Evolutionary conservation across 2,797 vertebrate genomes (phyloP), one percentile per base, ranked within the genome.

Genomic region (Sebastes jordani): DNA sequence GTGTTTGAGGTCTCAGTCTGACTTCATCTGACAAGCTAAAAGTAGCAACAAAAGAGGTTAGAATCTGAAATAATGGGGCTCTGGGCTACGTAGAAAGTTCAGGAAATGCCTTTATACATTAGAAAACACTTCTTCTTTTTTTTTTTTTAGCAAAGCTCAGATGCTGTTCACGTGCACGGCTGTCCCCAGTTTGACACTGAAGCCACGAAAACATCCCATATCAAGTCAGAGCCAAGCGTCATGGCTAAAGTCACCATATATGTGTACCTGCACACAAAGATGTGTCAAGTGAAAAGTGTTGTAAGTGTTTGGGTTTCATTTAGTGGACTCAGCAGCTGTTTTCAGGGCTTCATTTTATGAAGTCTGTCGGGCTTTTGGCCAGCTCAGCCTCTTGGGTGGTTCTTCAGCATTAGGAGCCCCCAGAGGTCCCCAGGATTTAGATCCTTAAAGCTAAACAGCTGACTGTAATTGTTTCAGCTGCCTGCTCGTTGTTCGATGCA

Each of bases 381-480:
- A 59, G 14, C 22, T 80, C 76, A 23, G 74, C n/a, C 52, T 79
- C 30, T 18, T 62, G 66, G 63, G 78, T 72, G 76, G 56, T 66
- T 84, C 36, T 38, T 67, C 65, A 67, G 46, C 74, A 18, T 61
- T 8, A 29, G 27, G 11, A 59, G 62, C 30, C 79, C 22, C 60
- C 7, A 13, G 63, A 74, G 60, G 63, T 75, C 32, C 62, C 61
- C 36, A 20, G 80, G 55, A 67, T 78, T 32, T 49, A 62, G 27
- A 66, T 52, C 65, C 65, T 60, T 66, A 14, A 65, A 78, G 70
- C 59, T 54, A 3, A 74, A 86, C 81, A 64, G 75, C 81, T 65
- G 63, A 76, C 67, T 72, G n/a, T 71, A 5, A 72, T 54, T 58
- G 76, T 63, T 65, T 70, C 25, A 80, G 86, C 64, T 80, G 61